Base-by-base conservation (phyloP, 2,888 invertebrate genomes). In the Agrilus cyanescens region DNA sequence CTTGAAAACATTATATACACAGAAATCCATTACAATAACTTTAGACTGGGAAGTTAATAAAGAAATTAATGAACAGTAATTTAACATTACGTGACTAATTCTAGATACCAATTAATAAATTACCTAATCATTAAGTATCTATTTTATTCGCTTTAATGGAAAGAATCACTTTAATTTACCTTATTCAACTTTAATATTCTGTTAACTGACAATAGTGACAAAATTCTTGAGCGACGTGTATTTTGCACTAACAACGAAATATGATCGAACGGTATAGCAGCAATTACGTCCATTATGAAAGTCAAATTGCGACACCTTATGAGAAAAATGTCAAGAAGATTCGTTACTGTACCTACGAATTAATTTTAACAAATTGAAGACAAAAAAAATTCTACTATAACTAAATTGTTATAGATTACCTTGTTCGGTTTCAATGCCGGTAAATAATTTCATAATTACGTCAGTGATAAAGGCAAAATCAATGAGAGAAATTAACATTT, bases 371-470 rank as follows among this genome's bases (percentile, higher is more conserved):
- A n/a, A n/a, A n/a, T n/a, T n/a, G n/a, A n/a, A n/a, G n/a, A n/a
- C n/a, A n/a, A n/a, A n/a, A n/a, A n/a, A n/a, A n/a, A n/a, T n/a
- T n/a, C n/a, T n/a, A n/a, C n/a, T n/a, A n/a, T n/a, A n/a, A 25
- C 10, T 31, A 15, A 40, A 10, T 29, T 38, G 13, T 16, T 35
- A 37, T n/a, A n/a, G n/a, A 20, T 44, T 37, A 50, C 49, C 51
- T 33, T 49, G 46, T 32, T 55, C 52, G 12, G 53, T 50, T 45
- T 52, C 51, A 6, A 50, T 45, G 1, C 53, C 55, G 1, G 56
- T 56, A 43, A 50, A 53, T 8, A 50, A 37, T 31, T 51, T 51
- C 7, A 56, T 20, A 7, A 53, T 39, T 32, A 54, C 45, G 38
- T 56, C 54, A 8, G 48, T 37, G 2, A 47, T 12, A 37, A 50